Percentiles rank a stretch among this genome's conserved stretches.
Conservation (phyloP, 2,888 invertebrate species). For the Pristionchus exspectatus region DNA sequence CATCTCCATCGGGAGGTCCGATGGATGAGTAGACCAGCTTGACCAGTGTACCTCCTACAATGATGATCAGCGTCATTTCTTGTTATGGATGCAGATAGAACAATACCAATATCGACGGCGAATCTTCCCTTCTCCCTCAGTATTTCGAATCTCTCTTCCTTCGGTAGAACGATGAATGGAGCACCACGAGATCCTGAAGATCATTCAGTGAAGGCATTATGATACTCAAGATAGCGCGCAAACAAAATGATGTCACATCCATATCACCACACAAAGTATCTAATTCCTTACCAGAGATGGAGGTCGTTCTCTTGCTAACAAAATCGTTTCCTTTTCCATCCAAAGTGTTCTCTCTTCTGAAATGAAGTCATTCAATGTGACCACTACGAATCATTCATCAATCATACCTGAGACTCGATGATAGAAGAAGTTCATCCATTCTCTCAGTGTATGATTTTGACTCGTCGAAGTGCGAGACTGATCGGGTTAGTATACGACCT, state of each 20-base stretch:
- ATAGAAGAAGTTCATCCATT: conserved; percentile 55
- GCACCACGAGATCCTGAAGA: conserved; percentile 14
- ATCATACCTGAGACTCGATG: conserved; percentile 54
- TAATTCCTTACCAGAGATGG: conserved; percentile 30
- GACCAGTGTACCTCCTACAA: conserved; percentile 84
- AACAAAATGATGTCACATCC: background rate
- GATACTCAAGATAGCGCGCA: background rate
- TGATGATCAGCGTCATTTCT: background rate
- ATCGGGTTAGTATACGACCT: background rate
- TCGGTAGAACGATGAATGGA: conserved; percentile 64
- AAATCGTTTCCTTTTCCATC: conserved; percentile 15
- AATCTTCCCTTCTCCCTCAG: conserved; percentile 85
- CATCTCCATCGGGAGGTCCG: conserved; percentile 58
- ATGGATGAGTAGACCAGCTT: conserved; percentile 84
- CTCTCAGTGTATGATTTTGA: conserved; percentile 45
- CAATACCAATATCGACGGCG: conserved; percentile 85
- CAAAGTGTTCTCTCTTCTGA: conserved; percentile 48
- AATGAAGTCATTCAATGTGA: background rate
- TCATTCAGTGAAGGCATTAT: background rate
- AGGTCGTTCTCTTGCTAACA: background rate
- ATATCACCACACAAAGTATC: background rate
- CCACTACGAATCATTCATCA: background rate
- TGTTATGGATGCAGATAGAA: too few relatives aligned
- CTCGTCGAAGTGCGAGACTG: conserved; percentile 4
- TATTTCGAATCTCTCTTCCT: conserved; percentile 83